Evolutionary conservation across 92 coral and sea anemone species (phyloP).

Genomic region (Bergia puertoricense): DNA sequence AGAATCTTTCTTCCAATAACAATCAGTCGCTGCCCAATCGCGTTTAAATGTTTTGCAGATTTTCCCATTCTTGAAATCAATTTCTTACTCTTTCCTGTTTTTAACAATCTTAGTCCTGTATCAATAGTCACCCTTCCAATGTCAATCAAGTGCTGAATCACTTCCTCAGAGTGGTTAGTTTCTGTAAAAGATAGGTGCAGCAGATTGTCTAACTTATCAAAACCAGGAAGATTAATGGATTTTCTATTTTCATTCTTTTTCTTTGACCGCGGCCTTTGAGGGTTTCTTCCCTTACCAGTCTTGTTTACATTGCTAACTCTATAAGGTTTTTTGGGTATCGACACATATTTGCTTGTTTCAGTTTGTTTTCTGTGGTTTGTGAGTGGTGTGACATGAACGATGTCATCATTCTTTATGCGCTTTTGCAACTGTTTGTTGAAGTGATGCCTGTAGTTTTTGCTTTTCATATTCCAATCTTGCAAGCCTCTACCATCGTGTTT

Average conservation of each 20-base stretch:
- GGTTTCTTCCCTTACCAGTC: background rate
- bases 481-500: background rate
- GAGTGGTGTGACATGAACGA: background rate
- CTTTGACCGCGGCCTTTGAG: background rate
- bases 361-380: background rate
- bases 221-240: slow-evolving; percentile 2
- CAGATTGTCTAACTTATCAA: slow-evolving; percentile 67
- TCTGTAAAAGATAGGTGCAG: slow-evolving; percentile 62
- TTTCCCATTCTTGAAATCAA: background rate
- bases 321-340: background rate
- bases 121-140: slow-evolving; percentile 87
- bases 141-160: slow-evolving; percentile 70
- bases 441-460: background rate
- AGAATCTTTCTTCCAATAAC: slow-evolving; percentile 74
- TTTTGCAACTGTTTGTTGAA: background rate
- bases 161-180: slow-evolving; percentile 69
- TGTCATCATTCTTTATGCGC: background rate
- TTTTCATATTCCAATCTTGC: background rate
- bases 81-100: slow-evolving; percentile 26
- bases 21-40: slow-evolving; percentile 76
- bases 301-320: background rate
- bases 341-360: background rate
- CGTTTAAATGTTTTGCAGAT: slow-evolving; percentile 21
- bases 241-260: background rate
- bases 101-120: slow-evolving; percentile 74